Evolutionary conservation across 2,113 vertebrate species (phyloP).

Genomic region (Uria aalge): DNA sequence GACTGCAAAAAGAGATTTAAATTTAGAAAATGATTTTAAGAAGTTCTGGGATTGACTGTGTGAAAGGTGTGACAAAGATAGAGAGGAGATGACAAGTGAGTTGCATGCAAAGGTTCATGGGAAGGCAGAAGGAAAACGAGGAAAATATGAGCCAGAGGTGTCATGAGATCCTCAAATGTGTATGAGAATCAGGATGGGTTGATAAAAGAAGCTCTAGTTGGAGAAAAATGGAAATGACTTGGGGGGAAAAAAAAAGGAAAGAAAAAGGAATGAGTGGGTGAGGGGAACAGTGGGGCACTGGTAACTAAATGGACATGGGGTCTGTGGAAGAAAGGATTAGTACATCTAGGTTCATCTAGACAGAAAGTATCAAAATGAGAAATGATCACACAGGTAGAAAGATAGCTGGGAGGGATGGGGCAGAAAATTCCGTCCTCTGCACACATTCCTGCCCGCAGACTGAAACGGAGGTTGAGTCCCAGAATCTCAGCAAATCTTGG

Average conservation of each 20-base stretch:
- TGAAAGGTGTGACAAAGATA: neutral
- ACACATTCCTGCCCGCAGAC: neutral
- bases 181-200: neutral
- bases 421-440: neutral
- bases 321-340: neutral
- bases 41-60: neutral
- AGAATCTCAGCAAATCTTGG: neutral
- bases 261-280: accelerated
- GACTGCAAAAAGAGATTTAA: neutral
- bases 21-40: neutral
- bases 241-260: neutral
- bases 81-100: neutral
- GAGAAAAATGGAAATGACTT: neutral
- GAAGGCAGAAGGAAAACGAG: neutral
- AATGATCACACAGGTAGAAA: accelerated
- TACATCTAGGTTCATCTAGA: neutral
- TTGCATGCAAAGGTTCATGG: neutral
- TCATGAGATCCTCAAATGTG: accelerated
- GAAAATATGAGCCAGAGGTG: neutral
- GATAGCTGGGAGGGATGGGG: neutral
- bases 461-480: neutral
- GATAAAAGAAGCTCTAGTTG: neutral
- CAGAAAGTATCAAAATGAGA: neutral
- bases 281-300: neutral
- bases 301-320: neutral